Evolutionary conservation across 2,888 invertebrate genomes (phyloP), one percentile per base, ranked within the genome.

Genomic region (Malacosoma neustria): DNA sequence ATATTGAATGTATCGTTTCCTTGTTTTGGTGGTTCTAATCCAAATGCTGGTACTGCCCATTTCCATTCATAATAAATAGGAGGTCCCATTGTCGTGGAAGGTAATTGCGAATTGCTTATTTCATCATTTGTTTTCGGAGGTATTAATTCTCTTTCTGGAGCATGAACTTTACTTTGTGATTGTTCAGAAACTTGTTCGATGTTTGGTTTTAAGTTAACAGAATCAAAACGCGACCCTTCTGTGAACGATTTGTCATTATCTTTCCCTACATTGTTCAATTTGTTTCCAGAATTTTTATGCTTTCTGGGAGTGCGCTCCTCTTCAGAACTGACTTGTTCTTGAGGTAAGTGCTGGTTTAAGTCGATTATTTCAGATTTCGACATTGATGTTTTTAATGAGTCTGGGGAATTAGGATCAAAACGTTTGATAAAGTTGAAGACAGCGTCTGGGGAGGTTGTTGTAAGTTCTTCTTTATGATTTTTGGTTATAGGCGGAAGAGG

Each of bases 51-150:
- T 1, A 88, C 87, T 3, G 89, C 89, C 89, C 89, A 89, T 61
- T 89, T 89, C 89, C 89, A 89, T 59, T 90, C 89, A 48, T 88
- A 89, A 51, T 89, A 89, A 35, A 89, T 87, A 0, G 89, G 89
- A 0, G 90, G 90, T 1, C 89, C 89, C 54, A 88, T 86, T 0
- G 90, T 90, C 1, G 89, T 87, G 3, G 82, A 69, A 1, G 66
- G 63, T 4, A 64, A 43, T 1, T 61, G 48, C 1, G 86, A 61
- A 39, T 73, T 75, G 9, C 6, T 22, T 7, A 22, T 22, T 22
- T 22, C 22, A 4, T 22, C 22, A 11, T 88, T 82, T 1, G 61
- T 61, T 44, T 88, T 87, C 0, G 90, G 90, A 0, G 89, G 90
- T n/a, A 86, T 46, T 1, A 90, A 55, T 7, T 82, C 77, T 41